A percentile compares a stretch with the other conserved stretches of the same genome.
phyloP scores from a whole-genome alignment of 2,888 invertebrate species.

The Nomada fabriciana region DNA sequence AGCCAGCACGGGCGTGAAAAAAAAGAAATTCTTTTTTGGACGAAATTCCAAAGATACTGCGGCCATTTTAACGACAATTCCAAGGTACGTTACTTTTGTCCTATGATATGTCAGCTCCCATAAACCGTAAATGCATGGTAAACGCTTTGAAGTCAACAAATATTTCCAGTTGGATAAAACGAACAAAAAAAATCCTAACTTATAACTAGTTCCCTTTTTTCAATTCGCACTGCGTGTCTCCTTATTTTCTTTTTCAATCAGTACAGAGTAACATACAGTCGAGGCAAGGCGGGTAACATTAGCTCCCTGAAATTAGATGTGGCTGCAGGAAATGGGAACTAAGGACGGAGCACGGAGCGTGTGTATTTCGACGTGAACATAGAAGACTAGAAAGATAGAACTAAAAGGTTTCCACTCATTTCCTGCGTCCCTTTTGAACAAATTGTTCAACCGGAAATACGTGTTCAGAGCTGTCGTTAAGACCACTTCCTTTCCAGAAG shows the following conservation, averaged over 20 bases:
- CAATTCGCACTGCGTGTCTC: background rate
- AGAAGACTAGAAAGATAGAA: constrained; percentile 41
- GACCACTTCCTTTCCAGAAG: no score
- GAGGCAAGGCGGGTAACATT: constrained; percentile 6
- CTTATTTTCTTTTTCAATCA: background rate
- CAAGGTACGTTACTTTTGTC: background rate
- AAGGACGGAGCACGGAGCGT: constrained; percentile 52
- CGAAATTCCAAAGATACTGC: constrained; percentile 6
- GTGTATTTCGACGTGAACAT: constrained; percentile 16
- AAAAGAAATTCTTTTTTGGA: constrained; percentile 23
- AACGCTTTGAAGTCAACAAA: no score
- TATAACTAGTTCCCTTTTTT: background rate
- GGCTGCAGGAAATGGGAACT: constrained; percentile 14
- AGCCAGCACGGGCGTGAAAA: background rate
- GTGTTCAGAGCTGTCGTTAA: background rate
- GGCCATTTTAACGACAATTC: no score
- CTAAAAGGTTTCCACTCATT: constrained; percentile 17
- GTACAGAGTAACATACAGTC: background rate
- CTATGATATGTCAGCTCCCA: background rate
- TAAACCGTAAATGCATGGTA: background rate
- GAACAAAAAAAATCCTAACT: background rate
- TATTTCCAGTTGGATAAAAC: background rate
- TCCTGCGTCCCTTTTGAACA: background rate
- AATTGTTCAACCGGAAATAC: background rate
- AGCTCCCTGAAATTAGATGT: background rate